A percentile compares a stretch with the other conserved stretches of the same genome.
Conservation (phyloP, 2,888 invertebrate species). For the Mongoloraphidia duomilia region DNA sequence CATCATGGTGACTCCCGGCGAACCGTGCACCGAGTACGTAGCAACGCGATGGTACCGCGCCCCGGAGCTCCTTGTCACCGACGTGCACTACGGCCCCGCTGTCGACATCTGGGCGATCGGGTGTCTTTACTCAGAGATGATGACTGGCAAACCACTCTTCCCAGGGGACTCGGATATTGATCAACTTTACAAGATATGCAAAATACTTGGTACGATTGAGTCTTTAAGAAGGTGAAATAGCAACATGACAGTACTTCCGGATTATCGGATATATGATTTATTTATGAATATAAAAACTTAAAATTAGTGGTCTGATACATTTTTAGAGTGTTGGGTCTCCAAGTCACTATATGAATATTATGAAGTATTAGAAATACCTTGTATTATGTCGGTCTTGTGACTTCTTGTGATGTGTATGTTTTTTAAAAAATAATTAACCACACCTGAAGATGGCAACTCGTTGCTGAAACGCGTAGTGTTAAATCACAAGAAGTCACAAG, state of each 20-base stretch:
- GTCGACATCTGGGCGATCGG: slow-evolving; percentile 85
- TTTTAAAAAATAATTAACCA: too few relatives aligned
- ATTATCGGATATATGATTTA: too few relatives aligned
- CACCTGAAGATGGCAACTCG: too few relatives aligned
- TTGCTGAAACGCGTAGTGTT: too few relatives aligned
- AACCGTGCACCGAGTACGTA: slow-evolving; percentile 78
- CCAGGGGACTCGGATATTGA: slow-evolving; percentile 85
- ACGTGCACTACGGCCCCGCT: slow-evolving; percentile 53
- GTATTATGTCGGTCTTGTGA: too few relatives aligned
- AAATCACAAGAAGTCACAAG: too few relatives aligned
- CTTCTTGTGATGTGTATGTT: too few relatives aligned
- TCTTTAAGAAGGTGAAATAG: background rate
- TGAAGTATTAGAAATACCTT: too few relatives aligned
- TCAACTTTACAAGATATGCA: slow-evolving; percentile 69
- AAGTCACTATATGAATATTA: too few relatives aligned
- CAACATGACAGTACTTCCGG: background rate
- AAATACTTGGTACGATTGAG: slow-evolving; percentile 48
- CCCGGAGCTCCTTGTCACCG: slow-evolving; percentile 72
- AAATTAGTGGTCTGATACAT: too few relatives aligned
- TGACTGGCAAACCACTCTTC: slow-evolving; percentile 73
- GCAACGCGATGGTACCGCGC: slow-evolving; percentile 84
- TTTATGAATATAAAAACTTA: too few relatives aligned
- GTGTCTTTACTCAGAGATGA: slow-evolving; percentile 71
- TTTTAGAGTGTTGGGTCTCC: too few relatives aligned
- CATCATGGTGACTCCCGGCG: slow-evolving; percentile 50